Conservation (phyloP, 2,888 invertebrate species). For the Lycia hirtaria region DNA sequence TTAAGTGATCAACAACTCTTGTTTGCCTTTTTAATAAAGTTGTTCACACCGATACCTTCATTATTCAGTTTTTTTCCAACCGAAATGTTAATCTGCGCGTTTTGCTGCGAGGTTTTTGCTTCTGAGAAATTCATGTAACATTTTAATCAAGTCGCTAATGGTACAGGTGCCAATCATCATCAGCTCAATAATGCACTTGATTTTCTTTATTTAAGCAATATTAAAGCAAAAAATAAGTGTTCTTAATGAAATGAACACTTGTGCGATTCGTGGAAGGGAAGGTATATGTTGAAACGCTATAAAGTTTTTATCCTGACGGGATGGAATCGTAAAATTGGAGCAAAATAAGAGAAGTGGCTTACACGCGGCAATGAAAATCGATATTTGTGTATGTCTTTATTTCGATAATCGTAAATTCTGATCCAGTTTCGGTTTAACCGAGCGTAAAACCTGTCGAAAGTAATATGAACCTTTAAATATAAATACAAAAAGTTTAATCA, state of each 20-base stretch:
- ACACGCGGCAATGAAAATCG: conserved; percentile 53
- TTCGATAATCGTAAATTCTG: conserved; percentile 81
- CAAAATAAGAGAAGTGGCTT: conserved; percentile 36
- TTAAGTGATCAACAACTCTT: conserved; percentile 61
- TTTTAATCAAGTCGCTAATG: conserved; percentile 71
- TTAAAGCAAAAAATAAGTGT: conserved; percentile 52
- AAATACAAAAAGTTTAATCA: conserved; percentile 21
- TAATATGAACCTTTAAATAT: conserved; percentile 56
- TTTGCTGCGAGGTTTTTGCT: conserved; percentile 61
- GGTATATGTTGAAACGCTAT: conserved; percentile 51
- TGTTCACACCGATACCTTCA: conserved; percentile 72
- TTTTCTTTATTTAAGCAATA: conserved; percentile 46
- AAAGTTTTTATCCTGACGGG: conserved; percentile 51
- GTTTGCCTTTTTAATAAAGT: conserved; percentile 75
- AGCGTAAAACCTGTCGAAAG: conserved; percentile 76
- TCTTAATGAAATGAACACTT: conserved; percentile 53
- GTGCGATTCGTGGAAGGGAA: conserved; percentile 44
- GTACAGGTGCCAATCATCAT: conserved; percentile 62
- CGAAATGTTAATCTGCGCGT: conserved; percentile 74
- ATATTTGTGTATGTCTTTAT: conserved; percentile 73
- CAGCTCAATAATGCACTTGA: conserved; percentile 54
- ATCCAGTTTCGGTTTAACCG: conserved; percentile 71
- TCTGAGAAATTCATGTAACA: conserved; percentile 62
- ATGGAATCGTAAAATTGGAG: conserved; percentile 69
- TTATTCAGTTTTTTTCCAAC: conserved; percentile 68